Conservation (phyloP, 1,140 invertebrate genomes). For the Aleiodes sp. region DNA sequence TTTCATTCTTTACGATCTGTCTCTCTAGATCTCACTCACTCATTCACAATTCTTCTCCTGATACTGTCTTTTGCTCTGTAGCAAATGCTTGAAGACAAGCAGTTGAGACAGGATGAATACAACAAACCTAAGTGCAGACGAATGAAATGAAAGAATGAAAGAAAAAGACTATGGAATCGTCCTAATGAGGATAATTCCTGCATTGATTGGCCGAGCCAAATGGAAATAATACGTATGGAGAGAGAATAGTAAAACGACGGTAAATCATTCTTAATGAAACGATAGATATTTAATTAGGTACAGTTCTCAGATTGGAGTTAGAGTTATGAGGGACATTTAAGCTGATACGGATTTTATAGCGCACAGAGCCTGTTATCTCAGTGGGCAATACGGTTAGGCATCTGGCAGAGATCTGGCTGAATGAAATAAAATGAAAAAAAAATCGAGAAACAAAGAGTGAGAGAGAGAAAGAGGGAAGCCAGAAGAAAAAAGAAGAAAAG, state of each 20-base stretch:
- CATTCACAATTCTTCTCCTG: constrained; percentile 20
- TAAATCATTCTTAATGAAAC: constrained; percentile 65
- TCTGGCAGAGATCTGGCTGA: neutral
- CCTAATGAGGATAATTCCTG: constrained; percentile 65
- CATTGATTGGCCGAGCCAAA: constrained; percentile 57
- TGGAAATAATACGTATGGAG: constrained; percentile 8
- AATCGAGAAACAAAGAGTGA: neutral
- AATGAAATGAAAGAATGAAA: neutral
- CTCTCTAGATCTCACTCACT: constrained; percentile 24
- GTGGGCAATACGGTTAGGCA: neutral
- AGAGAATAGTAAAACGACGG: constrained; percentile 35
- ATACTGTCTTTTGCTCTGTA: neutral
- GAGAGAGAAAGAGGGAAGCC: too few species aligned
- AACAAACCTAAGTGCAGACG: neutral
- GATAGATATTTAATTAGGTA: constrained; percentile 61
- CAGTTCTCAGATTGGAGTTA: constrained; percentile 49
- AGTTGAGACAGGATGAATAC: neutral
- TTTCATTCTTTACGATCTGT: neutral
- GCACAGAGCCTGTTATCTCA: neutral
- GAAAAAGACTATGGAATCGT: constrained; percentile 47
- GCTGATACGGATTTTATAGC: constrained; percentile 28
- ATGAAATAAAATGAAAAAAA: neutral
- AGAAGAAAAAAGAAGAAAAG: too few species aligned
- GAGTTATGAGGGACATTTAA: constrained; percentile 57
- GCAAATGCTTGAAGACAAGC: neutral